Conservation (phyloP, 2,888 invertebrate species). For the Megastigmus dorsalis region DNA sequence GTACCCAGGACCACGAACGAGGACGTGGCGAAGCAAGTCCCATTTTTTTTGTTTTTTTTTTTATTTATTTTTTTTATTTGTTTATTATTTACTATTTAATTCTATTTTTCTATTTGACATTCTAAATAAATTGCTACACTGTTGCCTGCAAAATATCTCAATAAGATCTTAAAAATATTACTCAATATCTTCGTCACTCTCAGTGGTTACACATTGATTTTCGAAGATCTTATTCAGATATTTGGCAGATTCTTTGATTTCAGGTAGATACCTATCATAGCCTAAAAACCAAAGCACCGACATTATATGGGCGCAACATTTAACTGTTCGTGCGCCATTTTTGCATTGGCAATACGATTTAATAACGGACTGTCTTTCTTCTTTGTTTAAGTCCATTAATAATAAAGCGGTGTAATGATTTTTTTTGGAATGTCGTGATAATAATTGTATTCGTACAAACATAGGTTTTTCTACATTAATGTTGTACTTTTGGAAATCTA, state of each 20-base stretch:
- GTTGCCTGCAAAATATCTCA: too few species aligned
- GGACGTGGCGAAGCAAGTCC: too few species aligned
- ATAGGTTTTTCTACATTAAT: not conserved
- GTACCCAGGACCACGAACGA: too few species aligned
- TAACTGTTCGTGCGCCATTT: not conserved
- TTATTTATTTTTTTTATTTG: too few species aligned
- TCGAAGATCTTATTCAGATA: not conserved
- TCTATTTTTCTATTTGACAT: too few species aligned
- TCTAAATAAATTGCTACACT: too few species aligned
- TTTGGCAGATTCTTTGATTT: not conserved
- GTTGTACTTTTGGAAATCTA: not conserved
- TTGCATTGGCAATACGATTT: slow-evolving; percentile 20
- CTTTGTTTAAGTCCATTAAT: not conserved
- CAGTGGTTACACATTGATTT: not conserved
- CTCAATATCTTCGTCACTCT: not conserved
- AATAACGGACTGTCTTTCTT: not conserved
- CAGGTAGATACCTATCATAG: slow-evolving; percentile 4
- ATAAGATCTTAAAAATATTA: too few species aligned
- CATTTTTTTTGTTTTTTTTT: too few species aligned
- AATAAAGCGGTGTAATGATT: not conserved
- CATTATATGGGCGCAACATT: slow-evolving; percentile 28
- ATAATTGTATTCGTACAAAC: not conserved
- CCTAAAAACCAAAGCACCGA: slow-evolving; percentile 27
- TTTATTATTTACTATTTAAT: too few species aligned
- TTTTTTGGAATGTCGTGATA: not conserved